Percentiles rank a stretch among this genome's conserved stretches.
These are phyloP conservation scores for Yasuhikotakia modesta DNA, from an alignment of 2,797 vertebrate species.

Conservation along the genomic window DNA sequence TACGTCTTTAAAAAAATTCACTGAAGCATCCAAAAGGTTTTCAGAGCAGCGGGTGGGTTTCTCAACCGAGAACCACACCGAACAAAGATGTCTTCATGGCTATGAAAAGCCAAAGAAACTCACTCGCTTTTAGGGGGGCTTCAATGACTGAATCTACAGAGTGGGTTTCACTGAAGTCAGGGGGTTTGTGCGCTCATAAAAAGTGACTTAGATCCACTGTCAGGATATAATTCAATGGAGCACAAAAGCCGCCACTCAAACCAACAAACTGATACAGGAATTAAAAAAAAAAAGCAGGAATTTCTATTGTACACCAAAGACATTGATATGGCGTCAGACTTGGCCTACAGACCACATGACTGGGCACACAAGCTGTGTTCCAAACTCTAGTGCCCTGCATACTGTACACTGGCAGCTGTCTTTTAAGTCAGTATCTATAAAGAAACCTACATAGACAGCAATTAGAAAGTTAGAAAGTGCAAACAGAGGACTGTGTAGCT, in stretches of 20 bases:
- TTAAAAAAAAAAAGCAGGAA: slow-evolving; percentile 2
- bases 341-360: background rate
- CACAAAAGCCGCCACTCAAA: background rate
- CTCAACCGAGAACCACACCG: background rate
- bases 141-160: slow-evolving; percentile 21
- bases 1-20: slow-evolving; percentile 17
- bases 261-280: background rate
- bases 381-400: background rate
- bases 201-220: background rate
- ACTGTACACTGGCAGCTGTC: background rate
- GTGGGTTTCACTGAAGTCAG: slow-evolving; percentile 20
- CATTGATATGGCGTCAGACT: background rate
- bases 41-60: slow-evolving; percentile 21
- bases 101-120: slow-evolving; percentile 18
- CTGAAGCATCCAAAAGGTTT: slow-evolving; percentile 20
- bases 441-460: too few species aligned
- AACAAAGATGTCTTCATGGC: slow-evolving; percentile 30
- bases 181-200: background rate
- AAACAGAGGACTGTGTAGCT: too few species aligned
- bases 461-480: too few species aligned
- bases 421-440: background rate
- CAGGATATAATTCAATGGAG: slow-evolving; percentile 17
- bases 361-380: background rate
- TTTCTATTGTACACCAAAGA: background rate
- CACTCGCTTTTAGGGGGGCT: slow-evolving; percentile 5